Conservation (phyloP, 1,140 invertebrate species). For the Camponotus vicinus region DNA sequence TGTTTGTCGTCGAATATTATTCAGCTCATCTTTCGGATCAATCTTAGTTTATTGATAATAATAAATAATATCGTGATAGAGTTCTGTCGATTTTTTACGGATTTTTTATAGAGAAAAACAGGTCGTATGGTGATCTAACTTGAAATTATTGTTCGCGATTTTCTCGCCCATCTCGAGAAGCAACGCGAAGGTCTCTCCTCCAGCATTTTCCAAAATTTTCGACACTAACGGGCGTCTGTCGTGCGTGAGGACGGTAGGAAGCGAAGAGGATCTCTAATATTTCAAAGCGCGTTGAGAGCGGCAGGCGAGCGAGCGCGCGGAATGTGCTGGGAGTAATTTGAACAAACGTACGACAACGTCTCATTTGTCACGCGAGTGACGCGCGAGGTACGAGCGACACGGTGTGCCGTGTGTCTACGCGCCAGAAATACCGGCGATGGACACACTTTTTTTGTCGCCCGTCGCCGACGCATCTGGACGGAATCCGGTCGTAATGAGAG, state of each 20-base stretch:
- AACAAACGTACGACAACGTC: constrained; percentile 85
- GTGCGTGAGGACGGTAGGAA: constrained; percentile 54
- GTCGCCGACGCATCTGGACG: constrained; percentile 26
- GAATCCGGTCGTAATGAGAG: constrained; percentile 71
- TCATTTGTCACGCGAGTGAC: constrained; percentile 84
- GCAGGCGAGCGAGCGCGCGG: constrained; percentile 71
- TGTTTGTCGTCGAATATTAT: constrained; percentile 1
- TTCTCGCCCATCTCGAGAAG: constrained; percentile 6
- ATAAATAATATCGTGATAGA: neutral
- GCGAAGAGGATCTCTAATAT: constrained; percentile 72
- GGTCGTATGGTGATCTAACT: neutral
- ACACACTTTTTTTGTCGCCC: constrained; percentile 70
- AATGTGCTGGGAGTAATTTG: constrained; percentile 84
- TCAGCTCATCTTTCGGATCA: neutral
- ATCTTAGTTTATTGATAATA: too few relatives aligned
- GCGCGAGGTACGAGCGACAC: constrained; percentile 79
- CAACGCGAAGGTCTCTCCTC: constrained; percentile 30
- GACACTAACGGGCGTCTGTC: constrained; percentile 41
- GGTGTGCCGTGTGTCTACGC: constrained; percentile 44
- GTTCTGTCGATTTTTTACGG: neutral
- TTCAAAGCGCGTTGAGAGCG: constrained; percentile 76
- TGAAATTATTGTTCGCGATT: neutral
- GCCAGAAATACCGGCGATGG: constrained; percentile 73
- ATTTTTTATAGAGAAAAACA: neutral
- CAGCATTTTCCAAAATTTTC: constrained; percentile 42